These are phyloP conservation scores for Trichacis sp. DNA, from an alignment of 2,888 invertebrate genomes.

Conservation along the genomic window DNA sequence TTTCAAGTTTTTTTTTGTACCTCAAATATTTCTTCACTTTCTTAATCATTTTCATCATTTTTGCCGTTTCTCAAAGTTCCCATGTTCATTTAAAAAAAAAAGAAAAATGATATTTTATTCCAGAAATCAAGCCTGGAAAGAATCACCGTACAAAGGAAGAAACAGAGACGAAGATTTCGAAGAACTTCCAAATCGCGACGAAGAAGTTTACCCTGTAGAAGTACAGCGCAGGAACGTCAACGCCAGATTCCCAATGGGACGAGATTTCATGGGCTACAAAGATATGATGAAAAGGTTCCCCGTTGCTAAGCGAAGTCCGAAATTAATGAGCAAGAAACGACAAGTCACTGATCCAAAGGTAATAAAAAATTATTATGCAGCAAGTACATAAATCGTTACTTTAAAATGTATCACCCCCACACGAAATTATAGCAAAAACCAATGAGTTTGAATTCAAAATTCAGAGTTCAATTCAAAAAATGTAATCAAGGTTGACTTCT, in stretches of 20 bases:
- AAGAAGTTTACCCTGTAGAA: conserved; percentile 38
- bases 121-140: conserved; percentile 46
- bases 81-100: neutral
- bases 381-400: too few species aligned
- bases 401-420: too few species aligned
- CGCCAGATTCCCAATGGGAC: conserved; percentile 56
- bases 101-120: neutral
- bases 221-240: conserved; percentile 58
- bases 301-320: conserved; percentile 61
- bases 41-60: conserved; percentile 6
- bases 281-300: conserved; percentile 57
- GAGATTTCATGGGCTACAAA: conserved; percentile 50
- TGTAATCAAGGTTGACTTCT: neutral
- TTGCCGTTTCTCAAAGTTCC: neutral
- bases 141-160: conserved; percentile 38
- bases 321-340: conserved; percentile 49
- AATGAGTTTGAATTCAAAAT: too few species aligned
- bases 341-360: conserved; percentile 64
- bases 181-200: conserved; percentile 44
- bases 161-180: conserved; percentile 40
- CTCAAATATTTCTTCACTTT: neutral
- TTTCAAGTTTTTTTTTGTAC: too few species aligned
- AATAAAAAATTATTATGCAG: too few species aligned
- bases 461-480: neutral
- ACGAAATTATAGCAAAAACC: too few species aligned